Percentiles rank a stretch among this genome's conserved stretches.
These are phyloP conservation scores for Trididemnum clinides DNA, from an alignment of 23 tunicate species.

Conservation along the genomic window DNA sequence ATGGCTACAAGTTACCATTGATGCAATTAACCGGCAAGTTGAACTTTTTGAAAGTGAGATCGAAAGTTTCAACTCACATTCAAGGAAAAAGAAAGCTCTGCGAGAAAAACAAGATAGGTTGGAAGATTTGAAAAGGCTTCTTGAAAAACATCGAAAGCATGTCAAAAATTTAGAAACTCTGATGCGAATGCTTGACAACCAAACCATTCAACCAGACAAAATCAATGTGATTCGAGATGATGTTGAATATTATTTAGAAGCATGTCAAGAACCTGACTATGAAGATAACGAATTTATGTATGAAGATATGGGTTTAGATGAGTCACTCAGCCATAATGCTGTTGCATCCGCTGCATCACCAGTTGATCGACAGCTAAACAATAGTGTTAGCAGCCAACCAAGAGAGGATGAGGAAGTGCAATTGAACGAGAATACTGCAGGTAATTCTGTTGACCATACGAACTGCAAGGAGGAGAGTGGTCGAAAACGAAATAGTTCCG, in stretches of 20 bases:
- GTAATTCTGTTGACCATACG: slow-evolving; percentile 19
- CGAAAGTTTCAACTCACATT: slow-evolving; percentile 59
- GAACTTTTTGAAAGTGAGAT: slow-evolving; percentile 81
- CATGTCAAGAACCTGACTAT: slow-evolving; percentile 88
- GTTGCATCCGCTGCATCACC: slow-evolving; percentile 57
- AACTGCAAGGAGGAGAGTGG: slow-evolving; percentile 72
- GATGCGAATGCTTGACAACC: slow-evolving; percentile 93
- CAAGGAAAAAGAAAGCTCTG: slow-evolving; percentile 74
- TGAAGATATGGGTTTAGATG: slow-evolving; percentile 86
- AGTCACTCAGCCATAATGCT: slow-evolving; percentile 24
- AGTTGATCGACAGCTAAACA: slow-evolving; percentile 56
- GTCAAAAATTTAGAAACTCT: slow-evolving; percentile 82
- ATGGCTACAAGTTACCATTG: slow-evolving; percentile 86
- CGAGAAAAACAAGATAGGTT: slow-evolving; percentile 69
- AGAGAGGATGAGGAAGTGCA: slow-evolving; percentile 60
- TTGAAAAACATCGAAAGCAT: slow-evolving; percentile 75
- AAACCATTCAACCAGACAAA: slow-evolving; percentile 77
- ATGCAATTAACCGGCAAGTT: slow-evolving; percentile 56
- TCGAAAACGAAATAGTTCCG: slow-evolving; percentile 71
- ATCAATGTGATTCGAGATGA: slow-evolving; percentile 88
- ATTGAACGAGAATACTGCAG: slow-evolving; percentile 1
- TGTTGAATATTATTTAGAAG: slow-evolving; percentile 90
- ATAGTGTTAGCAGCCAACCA: slow-evolving; percentile 27
- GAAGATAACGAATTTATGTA: slow-evolving; percentile 90
- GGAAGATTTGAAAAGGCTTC: slow-evolving; percentile 53